phyloP scores from a whole-genome alignment of 1,140 invertebrate species.

The Proales similis region DNA sequence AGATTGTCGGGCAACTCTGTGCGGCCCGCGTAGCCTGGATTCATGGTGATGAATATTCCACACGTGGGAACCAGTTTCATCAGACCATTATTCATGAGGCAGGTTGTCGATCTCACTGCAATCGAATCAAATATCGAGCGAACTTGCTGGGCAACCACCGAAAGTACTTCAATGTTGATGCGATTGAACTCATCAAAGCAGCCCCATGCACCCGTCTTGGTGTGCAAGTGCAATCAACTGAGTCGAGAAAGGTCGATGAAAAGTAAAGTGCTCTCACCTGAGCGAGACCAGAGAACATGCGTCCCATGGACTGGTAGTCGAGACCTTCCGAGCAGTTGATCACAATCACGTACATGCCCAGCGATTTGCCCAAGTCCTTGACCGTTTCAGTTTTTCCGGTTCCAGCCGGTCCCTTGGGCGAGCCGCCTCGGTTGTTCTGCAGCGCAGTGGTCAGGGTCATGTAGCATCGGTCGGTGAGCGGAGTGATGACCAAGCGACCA shows the following conservation, averaged over 20 bases:
- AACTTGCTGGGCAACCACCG: constrained; percentile 55
- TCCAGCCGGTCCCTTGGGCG: constrained; percentile 70
- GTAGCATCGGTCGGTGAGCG: constrained; percentile 62
- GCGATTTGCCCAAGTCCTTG: constrained; percentile 53
- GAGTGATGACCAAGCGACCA: constrained; percentile 53
- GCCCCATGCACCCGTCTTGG: constrained; percentile 55
- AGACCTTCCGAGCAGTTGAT: constrained; percentile 55
- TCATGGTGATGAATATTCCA: constrained; percentile 56
- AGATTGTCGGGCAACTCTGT: constrained; percentile 54
- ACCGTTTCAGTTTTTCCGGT: constrained; percentile 80
- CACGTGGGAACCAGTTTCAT: constrained; percentile 51
- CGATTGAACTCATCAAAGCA: constrained; percentile 56
- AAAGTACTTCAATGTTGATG: constrained; percentile 43
- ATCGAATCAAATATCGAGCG: constrained; percentile 51
- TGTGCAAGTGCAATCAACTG: too few species aligned
- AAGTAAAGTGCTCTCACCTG: too few species aligned
- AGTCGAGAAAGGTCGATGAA: too few species aligned
- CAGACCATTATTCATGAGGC: constrained; percentile 53
- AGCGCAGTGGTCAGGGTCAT: constrained; percentile 76
- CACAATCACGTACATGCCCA: constrained; percentile 54
- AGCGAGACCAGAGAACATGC: constrained; percentile 54
- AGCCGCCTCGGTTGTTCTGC: constrained; percentile 71
- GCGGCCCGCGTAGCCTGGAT: constrained; percentile 53
- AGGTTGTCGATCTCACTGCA: constrained; percentile 46
- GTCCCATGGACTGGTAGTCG: constrained; percentile 55